phyloP scores from a whole-genome alignment of 2,113 vertebrate species.

The cat (Felis catus) region DNA sequence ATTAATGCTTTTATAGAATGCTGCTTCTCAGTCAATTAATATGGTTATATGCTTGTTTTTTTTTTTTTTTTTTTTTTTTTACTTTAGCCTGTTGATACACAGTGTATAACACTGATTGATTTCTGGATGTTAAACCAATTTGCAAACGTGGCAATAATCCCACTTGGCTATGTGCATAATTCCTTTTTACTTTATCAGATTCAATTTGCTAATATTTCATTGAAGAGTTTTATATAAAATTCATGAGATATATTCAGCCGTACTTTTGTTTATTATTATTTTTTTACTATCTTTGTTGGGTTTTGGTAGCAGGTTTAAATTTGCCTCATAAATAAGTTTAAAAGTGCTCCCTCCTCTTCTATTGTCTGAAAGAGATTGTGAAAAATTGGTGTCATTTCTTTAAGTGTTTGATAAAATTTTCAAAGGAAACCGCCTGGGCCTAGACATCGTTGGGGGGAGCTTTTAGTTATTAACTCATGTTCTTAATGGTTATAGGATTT shows the following conservation, averaged over 20 bases:
- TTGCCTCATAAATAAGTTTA: neutral
- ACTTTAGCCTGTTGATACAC: neutral
- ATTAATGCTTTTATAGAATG: neutral
- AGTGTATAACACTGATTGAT: neutral
- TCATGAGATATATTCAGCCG: neutral
- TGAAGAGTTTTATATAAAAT: neutral
- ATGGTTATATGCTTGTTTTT: neutral
- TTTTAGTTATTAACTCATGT: neutral
- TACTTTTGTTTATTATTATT: neutral
- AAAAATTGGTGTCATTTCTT: neutral
- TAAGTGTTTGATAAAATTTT: neutral
- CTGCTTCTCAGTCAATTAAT: neutral
- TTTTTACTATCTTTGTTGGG: neutral
- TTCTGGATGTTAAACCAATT: neutral
- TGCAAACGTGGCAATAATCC: neutral
- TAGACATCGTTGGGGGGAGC: neutral
- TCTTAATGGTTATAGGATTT: neutral
- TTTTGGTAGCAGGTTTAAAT: neutral
- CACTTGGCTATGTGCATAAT: neutral
- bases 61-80: neutral
- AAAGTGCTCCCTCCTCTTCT: neutral
- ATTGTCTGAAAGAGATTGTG: neutral
- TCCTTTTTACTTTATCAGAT: neutral
- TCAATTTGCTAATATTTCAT: neutral
- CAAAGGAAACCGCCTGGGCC: neutral